Conservation (phyloP, 2,797 vertebrate genomes). For the Malurus splendens region DNA sequence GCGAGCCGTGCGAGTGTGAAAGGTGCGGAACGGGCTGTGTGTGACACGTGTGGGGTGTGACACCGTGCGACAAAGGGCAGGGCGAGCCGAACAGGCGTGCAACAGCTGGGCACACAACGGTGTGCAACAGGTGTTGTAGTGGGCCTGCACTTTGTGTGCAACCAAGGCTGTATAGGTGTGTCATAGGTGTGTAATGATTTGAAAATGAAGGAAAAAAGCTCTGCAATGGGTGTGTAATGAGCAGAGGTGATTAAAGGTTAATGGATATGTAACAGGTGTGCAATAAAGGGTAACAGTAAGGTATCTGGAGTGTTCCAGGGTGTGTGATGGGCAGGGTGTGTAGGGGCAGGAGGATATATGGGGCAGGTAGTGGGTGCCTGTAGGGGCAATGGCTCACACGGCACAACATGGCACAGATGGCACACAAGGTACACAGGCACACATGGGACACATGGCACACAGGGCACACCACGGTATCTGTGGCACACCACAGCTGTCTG, state of each 20-base stretch:
- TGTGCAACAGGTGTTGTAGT: background rate
- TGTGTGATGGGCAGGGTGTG: background rate
- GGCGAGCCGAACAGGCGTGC: background rate
- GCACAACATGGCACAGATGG: background rate
- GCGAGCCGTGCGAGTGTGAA: accelerated
- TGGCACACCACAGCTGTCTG: background rate
- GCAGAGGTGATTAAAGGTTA: background rate
- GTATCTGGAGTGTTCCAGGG: background rate
- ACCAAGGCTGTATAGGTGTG: background rate
- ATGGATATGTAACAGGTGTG: background rate
- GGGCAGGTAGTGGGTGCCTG: background rate
- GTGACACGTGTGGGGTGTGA: background rate
- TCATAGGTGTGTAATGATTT: no score
- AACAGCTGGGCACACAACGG: background rate
- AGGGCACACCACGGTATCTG: accelerated
- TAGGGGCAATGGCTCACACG: background rate
- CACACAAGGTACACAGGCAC: background rate
- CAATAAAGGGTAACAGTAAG: background rate
- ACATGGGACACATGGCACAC: background rate
- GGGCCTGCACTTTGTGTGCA: background rate
- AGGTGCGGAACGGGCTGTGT: no score
- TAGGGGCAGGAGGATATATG: background rate
- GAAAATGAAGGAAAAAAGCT: background rate
- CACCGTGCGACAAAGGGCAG: background rate
- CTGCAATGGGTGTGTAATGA: background rate